phyloP scores from a whole-genome alignment of 2,797 vertebrate species.

The Clarias pachynema region DNA sequence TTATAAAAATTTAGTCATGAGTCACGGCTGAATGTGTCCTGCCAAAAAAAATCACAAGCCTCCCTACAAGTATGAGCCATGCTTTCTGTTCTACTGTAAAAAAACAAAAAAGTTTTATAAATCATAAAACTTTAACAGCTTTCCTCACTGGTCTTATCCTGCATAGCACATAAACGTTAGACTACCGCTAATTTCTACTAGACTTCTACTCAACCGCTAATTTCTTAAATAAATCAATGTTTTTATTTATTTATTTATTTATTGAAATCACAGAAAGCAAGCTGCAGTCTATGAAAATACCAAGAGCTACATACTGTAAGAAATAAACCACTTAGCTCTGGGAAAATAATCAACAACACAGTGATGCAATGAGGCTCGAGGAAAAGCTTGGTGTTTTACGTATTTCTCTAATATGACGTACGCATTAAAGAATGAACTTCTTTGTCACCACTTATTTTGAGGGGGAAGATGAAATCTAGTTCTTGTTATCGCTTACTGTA shows the following conservation, averaged over 20 bases:
- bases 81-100: constrained; percentile 10
- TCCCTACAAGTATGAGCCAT: background rate
- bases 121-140: constrained; percentile 13
- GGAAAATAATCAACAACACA: background rate
- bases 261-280: background rate
- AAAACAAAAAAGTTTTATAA: background rate
- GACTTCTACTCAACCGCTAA: no score
- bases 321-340: background rate
- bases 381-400: background rate
- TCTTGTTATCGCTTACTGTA: background rate
- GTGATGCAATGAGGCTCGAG: background rate
- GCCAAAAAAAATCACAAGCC: constrained; percentile 4
- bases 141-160: background rate
- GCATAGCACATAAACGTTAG: background rate
- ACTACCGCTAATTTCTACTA: background rate
- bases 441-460: background rate
- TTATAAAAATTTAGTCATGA: constrained; percentile 2
- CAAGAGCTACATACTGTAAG: background rate
- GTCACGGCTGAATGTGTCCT: background rate
- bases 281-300: background rate
- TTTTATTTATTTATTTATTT: no score
- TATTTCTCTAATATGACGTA: background rate
- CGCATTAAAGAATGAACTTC: background rate
- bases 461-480: background rate
- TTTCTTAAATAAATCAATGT: background rate